These are phyloP conservation scores for Allenopithecus nigroviridis DNA, from an alignment of 2,797 vertebrate genomes.

Conservation along the genomic window DNA sequence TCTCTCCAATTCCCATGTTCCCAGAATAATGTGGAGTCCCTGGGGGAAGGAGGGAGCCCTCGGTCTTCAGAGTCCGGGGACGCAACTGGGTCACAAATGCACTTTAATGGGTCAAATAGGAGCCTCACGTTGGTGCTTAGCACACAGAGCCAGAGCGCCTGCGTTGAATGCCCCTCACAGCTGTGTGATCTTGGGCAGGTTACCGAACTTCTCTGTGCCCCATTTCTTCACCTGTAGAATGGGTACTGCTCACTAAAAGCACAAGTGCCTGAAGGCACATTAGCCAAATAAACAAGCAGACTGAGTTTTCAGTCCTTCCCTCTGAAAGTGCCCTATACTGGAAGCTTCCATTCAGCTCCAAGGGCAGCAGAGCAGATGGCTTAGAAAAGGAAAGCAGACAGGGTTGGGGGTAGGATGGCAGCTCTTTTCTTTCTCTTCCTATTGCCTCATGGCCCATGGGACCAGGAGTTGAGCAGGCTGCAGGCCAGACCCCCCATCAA, in stretches of 20 bases:
- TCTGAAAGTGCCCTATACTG: fast-evolving
- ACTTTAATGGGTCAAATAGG: fast-evolving
- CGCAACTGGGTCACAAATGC: fast-evolving
- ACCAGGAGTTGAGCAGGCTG: not conserved
- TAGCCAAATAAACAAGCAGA: fast-evolving
- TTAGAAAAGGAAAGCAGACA: not conserved
- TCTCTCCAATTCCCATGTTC: fast-evolving
- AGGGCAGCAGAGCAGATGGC: fast-evolving
- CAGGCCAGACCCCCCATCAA: slow-evolving; percentile 8
- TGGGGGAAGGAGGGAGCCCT: not conserved
- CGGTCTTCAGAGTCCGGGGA: not conserved
- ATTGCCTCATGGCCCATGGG: fast-evolving
- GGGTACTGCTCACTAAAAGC: fast-evolving
- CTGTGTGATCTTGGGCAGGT: not conserved
- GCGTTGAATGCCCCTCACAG: not conserved
- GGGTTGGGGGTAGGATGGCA: not conserved
- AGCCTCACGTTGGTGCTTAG: fast-evolving
- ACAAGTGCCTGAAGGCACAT: fast-evolving
- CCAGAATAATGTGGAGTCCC: not conserved
- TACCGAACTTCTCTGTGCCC: not conserved
- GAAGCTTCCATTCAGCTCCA: not conserved
- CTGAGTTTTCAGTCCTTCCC: not conserved
- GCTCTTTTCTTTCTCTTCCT: not conserved
- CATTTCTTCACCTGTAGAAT: fast-evolving
- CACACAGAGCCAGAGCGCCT: not conserved